phyloP scores from a whole-genome alignment of 2,888 invertebrate genomes.

The Leptinotarsa haldemani region DNA sequence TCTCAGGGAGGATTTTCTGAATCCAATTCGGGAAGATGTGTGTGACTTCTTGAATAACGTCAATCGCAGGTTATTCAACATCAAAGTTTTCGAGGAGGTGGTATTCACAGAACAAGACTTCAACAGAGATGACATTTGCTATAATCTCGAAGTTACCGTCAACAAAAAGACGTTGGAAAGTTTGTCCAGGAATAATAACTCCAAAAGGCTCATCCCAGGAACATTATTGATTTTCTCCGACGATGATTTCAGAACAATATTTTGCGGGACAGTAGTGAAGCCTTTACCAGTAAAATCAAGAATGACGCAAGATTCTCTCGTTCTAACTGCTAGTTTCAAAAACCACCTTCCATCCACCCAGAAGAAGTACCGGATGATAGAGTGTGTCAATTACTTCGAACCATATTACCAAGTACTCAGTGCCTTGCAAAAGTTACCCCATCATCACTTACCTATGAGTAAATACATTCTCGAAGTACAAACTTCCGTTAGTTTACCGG shows the following conservation, averaged over 20 bases:
- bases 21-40: conserved; percentile 78
- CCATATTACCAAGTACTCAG: neutral
- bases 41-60: conserved; percentile 46
- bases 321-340: neutral
- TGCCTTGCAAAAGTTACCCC: neutral
- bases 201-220: conserved; percentile 25
- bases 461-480: neutral
- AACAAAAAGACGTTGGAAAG: conserved; percentile 14
- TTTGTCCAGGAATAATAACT: neutral
- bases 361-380: neutral
- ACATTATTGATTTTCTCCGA: conserved; percentile 20
- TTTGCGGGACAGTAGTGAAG: conserved; percentile 17
- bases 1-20: conserved; percentile 82
- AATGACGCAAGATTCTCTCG: neutral
- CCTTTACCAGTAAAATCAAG: neutral
- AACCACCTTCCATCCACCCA: neutral
- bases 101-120: conserved; percentile 4
- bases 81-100: conserved; percentile 46
- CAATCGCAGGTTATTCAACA: conserved; percentile 40
- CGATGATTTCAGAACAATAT: conserved; percentile 17
- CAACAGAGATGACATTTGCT: conserved; percentile 23
- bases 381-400: conserved; percentile 2
- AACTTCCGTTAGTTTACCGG: neutral
- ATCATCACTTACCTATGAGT: neutral
- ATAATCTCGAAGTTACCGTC: neutral